Evolutionary conservation across 2,797 vertebrate species (phyloP), one percentile per base, ranked within the genome.

Genomic region (Hydrophis major): DNA sequence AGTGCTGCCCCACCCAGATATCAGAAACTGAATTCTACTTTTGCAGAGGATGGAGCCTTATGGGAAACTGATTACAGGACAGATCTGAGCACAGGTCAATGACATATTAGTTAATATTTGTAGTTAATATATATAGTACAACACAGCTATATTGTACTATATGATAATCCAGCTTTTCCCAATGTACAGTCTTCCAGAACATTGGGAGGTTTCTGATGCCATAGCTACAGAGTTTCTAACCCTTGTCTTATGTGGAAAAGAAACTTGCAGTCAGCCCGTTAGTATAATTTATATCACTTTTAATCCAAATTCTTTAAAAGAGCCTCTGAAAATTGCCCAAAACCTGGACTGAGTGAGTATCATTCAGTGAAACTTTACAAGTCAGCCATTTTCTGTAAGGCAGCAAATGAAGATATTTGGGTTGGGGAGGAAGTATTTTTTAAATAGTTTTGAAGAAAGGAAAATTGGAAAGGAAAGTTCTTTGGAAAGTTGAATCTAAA

Each of bases 401-500:
- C 14, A 89, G 37, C 83, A 50, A 94, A 74, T 50, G 27, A 63
- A 0, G 0, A 7, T 57, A 12, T 25, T 61, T 59, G 93, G 6
- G 56, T 56, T 59, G 93, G 28, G 74, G 91, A 0, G 0, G 4
- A 53, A 89, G 66, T 57, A 69, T 10, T 88, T 78, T 16, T 93
- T 16, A 42, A 55, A 4, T 63, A 55, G 22, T 59, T 10, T 86
- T 93, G 83, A 60, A 94, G 96, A 96, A 92, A 92, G 94, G 92
- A 78, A 94, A 92, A 95, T 92, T 0, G 18, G 92, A 93, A 91
- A 96, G 83, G 47, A 93, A 53, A 91, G 90, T 91, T 96, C 83
- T 92, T 92, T 96, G 94, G 90, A 91, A 93, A 83, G 53, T 25
- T 89, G 95, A 97, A 97, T 95, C 66, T 56, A 94, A 90, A 89